Evolutionary conservation across 2,888 invertebrate genomes (phyloP), one percentile per base, ranked within the genome.

Genomic region (Rapana venosa): DNA sequence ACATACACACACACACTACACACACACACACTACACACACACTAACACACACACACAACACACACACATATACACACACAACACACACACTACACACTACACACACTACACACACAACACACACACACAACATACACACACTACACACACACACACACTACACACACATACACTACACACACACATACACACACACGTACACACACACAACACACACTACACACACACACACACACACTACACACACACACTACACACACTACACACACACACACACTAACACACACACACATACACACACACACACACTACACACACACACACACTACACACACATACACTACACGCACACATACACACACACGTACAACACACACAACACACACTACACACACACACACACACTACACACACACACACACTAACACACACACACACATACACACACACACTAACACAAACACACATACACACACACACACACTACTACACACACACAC

Each of bases 201-300:
- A 35, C 79, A 79, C 79, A 35, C 79, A 79, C 79, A 35, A n/a
- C n/a, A n/a, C n/a, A n/a, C n/a, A n/a, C n/a, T n/a, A n/a, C n/a
- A n/a, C n/a, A n/a, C n/a, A n/a, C n/a, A 79, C 79, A 35, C 79
- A 79, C 79, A 79, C 79, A 79, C 36, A 79, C 79, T n/a, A 79
- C 20, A 79, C 79, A 79, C 30, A 79, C 79, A 79, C 30, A 79
- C 47, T n/a, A 83, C 4, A 47, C 30, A 79, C 6, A 20, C 30
- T n/a, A 79, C 32, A 32, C 35, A 79, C 20, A 13, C 79, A 32
- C 79, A 32, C 74, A 74, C 74, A 26, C 26, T 1, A 13, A 74
- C 22, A 74, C 26, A 74, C 74, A n/a, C n/a, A n/a, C n/a, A n/a
- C n/a, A n/a, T n/a, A n/a, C n/a, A n/a, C n/a, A n/a, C n/a, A n/a